Conservation (phyloP, 2,113 vertebrate genomes). For the Loxodonta africana region DNA sequence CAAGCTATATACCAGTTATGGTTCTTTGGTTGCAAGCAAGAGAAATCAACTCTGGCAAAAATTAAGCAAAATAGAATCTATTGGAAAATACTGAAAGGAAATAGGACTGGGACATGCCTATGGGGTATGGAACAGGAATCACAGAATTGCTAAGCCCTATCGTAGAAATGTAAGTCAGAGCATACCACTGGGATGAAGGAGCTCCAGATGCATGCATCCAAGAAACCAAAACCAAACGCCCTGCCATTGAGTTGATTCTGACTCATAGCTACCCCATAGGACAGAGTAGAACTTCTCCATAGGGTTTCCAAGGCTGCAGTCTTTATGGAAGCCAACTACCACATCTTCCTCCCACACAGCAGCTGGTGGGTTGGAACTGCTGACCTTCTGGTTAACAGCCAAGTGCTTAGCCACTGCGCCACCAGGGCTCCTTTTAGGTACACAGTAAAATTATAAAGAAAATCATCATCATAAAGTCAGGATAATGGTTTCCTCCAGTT, state of each 20-base stretch:
- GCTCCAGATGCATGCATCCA: background rate
- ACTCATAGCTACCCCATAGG: background rate
- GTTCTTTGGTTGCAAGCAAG: conserved; percentile 20
- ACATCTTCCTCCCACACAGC: no score
- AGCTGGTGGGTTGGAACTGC: background rate
- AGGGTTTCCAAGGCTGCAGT: background rate
- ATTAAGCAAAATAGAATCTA: background rate
- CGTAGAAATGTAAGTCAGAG: background rate
- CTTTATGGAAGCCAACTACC: no score
- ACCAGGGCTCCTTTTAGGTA: background rate
- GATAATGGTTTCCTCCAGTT: background rate
- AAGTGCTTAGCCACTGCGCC: background rate
- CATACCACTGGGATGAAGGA: background rate
- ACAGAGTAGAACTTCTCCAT: background rate
- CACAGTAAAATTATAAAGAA: background rate
- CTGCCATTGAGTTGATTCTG: background rate
- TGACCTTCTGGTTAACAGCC: background rate
- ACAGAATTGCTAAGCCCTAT: background rate
- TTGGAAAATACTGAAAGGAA: background rate
- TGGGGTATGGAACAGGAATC: background rate
- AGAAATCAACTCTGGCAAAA: conserved; percentile 20
- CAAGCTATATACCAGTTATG: background rate
- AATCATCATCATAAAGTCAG: background rate
- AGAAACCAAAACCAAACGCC: no score
- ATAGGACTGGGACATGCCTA: background rate